Percentiles rank a stretch among this genome's conserved stretches.
Evolutionary conservation across 2,113 vertebrate species (phyloP).

Genomic region (Phrynocephalus versicolor): DNA sequence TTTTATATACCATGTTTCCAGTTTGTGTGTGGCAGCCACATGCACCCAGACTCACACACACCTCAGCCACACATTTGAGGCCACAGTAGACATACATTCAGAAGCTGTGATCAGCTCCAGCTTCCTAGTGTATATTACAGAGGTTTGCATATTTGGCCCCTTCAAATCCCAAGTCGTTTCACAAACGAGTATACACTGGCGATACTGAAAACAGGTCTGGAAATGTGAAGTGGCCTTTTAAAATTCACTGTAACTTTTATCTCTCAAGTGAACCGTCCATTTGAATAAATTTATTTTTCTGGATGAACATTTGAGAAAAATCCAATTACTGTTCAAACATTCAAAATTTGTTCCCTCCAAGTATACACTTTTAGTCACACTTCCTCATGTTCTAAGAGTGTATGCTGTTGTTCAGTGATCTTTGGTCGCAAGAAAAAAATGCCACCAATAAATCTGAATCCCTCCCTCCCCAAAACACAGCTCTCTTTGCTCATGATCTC

Average conservation of each 20-base stretch:
- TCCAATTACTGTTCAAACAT: constrained; percentile 72
- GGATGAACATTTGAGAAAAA: constrained; percentile 71
- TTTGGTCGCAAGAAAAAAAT: constrained; percentile 82
- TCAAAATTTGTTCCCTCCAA: constrained; percentile 67
- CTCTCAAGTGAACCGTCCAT: constrained; percentile 58
- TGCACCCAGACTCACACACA: background rate
- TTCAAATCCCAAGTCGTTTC: background rate
- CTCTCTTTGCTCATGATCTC: constrained; percentile 68
- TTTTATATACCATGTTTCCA: background rate
- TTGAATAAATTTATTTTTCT: constrained; percentile 62
- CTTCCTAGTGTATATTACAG: background rate
- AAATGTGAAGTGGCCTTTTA: constrained; percentile 12
- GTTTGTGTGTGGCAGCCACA: background rate
- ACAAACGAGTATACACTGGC: background rate
- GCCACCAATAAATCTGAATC: constrained; percentile 66
- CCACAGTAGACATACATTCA: background rate
- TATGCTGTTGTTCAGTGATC: constrained; percentile 75
- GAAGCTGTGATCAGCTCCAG: background rate
- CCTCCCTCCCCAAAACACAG: constrained; percentile 45
- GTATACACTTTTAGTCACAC: constrained; percentile 66
- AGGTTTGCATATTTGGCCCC: constrained; percentile 11
- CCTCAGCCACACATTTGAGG: background rate
- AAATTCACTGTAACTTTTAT: constrained; percentile 51
- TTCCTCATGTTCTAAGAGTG: constrained; percentile 63
- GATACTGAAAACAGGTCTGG: constrained; percentile 13